Base-by-base conservation (phyloP, 2,113 vertebrate genomes). In the Megalops atlanticus region DNA sequence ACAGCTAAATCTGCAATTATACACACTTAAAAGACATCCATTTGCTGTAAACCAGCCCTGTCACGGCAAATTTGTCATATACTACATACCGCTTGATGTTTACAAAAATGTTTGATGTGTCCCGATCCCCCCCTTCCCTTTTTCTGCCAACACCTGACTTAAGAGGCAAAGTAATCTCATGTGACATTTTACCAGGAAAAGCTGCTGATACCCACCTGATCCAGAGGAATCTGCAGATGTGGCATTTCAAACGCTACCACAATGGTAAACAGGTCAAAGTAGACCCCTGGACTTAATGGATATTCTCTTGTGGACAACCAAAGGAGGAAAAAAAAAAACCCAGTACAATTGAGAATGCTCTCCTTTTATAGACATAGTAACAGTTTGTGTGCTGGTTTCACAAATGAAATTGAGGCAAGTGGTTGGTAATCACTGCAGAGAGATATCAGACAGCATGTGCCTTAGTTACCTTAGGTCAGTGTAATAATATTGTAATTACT, bases 1-100 rank as follows among this genome's bases (percentile, higher is more conserved):
- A 58, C 58, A n/a, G 47, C 52, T 80, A 69, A 79, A 83, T 83
- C 54, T 24, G 72, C 78, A 74, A 80, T 52, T 54, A 80, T 35
- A 39, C 47, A 72, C 35, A 71, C 16, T 36, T 74, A 49, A 54
- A 81, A 76, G 80, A 76, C 73, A 81, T 18, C 54, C 39, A 76
- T 76, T 76, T 35, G 58, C 43, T 47, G 54, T 40, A 81, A 69
- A 76, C 80, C 36, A 81, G 58, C 77, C 77, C 38, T 78, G 77
- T 68, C 77, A 78, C 58, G 54, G 77, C 27, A 64, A 64, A 78
- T 78, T 58, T 78, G 54, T 78, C 77, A 68, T 64, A 39, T 78
- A 68, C 18, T 78, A 78, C 54, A 64, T 14, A 58, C 77, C 24
- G 36, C 38, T 68, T 78, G 52, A 64, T 64, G 38, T 41, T 49